Percentiles rank a stretch among this genome's conserved stretches.
These are phyloP conservation scores for Imbricaverruca yamaguchii DNA, from an alignment of 2,888 invertebrate genomes.

Conservation along the genomic window DNA sequence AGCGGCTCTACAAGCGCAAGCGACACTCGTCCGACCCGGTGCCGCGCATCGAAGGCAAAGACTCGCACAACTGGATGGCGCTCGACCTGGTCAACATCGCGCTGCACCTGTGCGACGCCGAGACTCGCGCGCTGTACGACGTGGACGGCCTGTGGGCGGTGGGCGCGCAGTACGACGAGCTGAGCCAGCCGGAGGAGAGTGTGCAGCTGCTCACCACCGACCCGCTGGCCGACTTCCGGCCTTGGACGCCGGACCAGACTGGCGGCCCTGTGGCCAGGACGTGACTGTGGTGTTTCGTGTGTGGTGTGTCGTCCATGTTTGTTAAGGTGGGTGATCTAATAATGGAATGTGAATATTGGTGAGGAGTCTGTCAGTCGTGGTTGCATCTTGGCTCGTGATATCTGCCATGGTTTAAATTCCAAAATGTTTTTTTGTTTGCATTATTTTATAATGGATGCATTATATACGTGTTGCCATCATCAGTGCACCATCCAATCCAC, in stretches of 20 bases:
- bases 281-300: no score
- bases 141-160: not conserved
- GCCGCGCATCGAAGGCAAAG: slow-evolving; percentile 68
- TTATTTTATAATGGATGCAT: no score
- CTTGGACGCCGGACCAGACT: not conserved
- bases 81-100: slow-evolving; percentile 59
- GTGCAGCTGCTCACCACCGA: not conserved
- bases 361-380: no score
- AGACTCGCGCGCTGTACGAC: not conserved
- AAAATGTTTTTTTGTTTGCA: no score
- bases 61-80: slow-evolving; percentile 75
- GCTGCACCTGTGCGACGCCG: not conserved
- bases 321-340: no score
- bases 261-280: no score
- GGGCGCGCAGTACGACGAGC: not conserved
- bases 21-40: slow-evolving; percentile 49
- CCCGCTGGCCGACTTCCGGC: not conserved
- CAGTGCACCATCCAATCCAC: no score
- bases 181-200: not conserved
- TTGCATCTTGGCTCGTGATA: no score
- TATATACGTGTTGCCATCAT: no score
- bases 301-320: no score
- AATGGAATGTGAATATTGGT: no score
- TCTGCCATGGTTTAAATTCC: no score
- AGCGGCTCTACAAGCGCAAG: not conserved